Base-by-base conservation (phyloP, 1,140 invertebrate genomes). In the Oscheius sp. region DNA sequence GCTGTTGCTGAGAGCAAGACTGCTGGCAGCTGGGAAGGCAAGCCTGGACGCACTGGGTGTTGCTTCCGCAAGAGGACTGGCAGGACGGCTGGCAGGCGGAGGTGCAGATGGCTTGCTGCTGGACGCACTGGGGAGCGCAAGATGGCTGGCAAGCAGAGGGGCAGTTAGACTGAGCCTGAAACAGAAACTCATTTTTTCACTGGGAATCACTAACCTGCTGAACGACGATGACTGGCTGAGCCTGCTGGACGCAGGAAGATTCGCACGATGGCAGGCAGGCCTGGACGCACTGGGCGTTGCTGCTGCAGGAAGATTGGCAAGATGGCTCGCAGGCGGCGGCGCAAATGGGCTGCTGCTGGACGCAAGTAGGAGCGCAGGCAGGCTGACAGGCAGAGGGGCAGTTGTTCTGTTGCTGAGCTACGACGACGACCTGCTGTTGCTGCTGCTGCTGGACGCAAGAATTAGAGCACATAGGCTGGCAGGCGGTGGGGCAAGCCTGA, bases 401-500 rank as follows among this genome's bases (percentile, higher is more conserved):
- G 29, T 67, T 45, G 4, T 68, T 62, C n/a, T 35, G 55, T 31
- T 46, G 35, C 10, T 70, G 55, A 46, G 64, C 28, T 10, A 71
- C 23, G 32, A 49, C 42, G 28, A 59, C 55, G 20, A 68, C 66
- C 31, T 68, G 58, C 61, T 75, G 61, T 32, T 32, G 58, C 18
- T 77, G 70, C 45, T 68, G 65, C 32, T 77, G 75, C 49, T 73
- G 67, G 31, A 77, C 75, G 65, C 75, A 77, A 0, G 26, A 28
- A 7, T 35, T 35, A 42, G 73, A 38, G 65, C 75, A 77, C 75
- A 68, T 68, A 45, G 75, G 75, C 55, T 77, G 75, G 31, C 75
- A 77, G 28, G 74, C 77, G 29, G 77, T 62, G 23, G 73, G 59
- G 49, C 77, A 78, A n/a, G 74, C 63, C 63, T 78, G n/a, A 70